Base-by-base conservation (phyloP, 2,113 vertebrate species). In the Ornithorhynchus anatinus region DNA sequence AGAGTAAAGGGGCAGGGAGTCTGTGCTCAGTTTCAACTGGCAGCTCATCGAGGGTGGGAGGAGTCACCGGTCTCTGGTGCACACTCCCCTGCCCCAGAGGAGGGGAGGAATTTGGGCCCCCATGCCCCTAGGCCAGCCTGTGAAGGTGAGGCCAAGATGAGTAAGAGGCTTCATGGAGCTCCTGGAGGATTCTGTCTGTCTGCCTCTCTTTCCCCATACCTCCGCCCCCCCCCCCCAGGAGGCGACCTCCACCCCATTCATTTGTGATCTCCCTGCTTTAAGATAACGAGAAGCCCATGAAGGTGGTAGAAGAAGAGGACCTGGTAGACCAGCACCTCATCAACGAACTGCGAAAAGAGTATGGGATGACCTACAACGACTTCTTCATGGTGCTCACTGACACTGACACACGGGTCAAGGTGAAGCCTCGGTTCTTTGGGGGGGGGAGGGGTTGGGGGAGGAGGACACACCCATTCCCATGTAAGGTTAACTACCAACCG, bases 351-450 rank as follows among this genome's bases (percentile, higher is more conserved):
- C 95, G 97, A 69, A 98, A 95, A 75, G 96, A 96, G 69, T 99
- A 95, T 10, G 92, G 95, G 33, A 98, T 99, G 97, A 96, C 89
- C n/a, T 93, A 96, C 33, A 94, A 96, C 59, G 96, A 98, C 75
- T 99, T 99, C 93, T 96, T 96, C 88, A 98, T 99, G 96, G 95
- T 98, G 38, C 89, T 99, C 69, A 97, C 97, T 0, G 97, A 99
- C 56, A 89, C 89, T 8, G 98, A 99, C 86, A 96, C 98, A 91
- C 96, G 94, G 75, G 94, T 95, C 69, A 97, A 99, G 96, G 98
- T 99, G 76, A 36, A 56, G 5, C 14, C 59, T 80, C 10, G 4
- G 7, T 22, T 69, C 32, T 43, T 52, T 23, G 27, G 56, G 20
- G 20, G 13, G 42, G 17, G 2, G 2, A 29, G 25, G 15, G 2